Percentiles rank a stretch among this genome's conserved stretches.
Evolutionary conservation across 2,888 invertebrate genomes (phyloP).

Genomic region (Drosophila greeni): DNA sequence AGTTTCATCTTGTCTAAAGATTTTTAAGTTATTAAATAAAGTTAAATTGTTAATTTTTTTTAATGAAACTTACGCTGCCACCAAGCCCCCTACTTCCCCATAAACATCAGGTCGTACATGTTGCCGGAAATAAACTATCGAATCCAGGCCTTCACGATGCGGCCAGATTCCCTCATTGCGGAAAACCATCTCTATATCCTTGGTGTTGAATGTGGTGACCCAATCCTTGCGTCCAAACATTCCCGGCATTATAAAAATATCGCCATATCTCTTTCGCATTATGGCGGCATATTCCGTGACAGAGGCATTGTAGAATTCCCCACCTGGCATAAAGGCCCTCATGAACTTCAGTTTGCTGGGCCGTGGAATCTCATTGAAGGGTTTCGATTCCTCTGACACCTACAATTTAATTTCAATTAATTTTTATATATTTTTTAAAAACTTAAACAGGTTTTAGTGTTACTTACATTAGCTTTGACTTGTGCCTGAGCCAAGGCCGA

Average conservation of each 20-base stretch:
- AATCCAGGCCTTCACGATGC: constrained; percentile 75
- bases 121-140: constrained; percentile 71
- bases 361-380: constrained; percentile 46
- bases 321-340: constrained; percentile 57
- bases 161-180: constrained; percentile 80
- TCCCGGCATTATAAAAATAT: constrained; percentile 77
- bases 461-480: background rate
- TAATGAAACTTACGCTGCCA: constrained; percentile 42
- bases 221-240: constrained; percentile 68
- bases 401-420: background rate
- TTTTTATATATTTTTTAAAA: too few species aligned
- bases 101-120: constrained; percentile 52
- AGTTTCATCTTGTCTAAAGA: constrained; percentile 81
- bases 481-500: constrained; percentile 7
- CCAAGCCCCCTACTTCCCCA: constrained; percentile 43
- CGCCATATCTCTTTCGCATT: constrained; percentile 53
- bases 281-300: constrained; percentile 31
- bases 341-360: constrained; percentile 50
- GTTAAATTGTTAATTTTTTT: too few species aligned
- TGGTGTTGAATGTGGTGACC: constrained; percentile 79
- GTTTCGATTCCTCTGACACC: constrained; percentile 9
- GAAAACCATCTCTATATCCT: constrained; percentile 79
- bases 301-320: constrained; percentile 48
- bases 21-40: accelerated
- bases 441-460: background rate